phyloP scores from a whole-genome alignment of 1,140 invertebrate genomes.

The Eriosoma lanigerum region DNA sequence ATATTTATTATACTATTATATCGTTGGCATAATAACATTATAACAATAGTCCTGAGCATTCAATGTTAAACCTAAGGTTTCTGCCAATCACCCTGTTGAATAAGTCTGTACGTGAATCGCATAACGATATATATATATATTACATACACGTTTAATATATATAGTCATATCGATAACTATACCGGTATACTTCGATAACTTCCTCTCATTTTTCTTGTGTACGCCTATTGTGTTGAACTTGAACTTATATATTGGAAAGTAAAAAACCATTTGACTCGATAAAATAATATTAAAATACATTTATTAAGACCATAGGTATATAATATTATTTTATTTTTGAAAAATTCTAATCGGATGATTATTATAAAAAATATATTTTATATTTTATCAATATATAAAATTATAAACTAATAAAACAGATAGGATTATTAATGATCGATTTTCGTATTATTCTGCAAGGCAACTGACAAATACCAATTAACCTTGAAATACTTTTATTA shows the following conservation, averaged over 20 bases:
- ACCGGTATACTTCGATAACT: background rate
- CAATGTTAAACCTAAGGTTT: constrained; percentile 8
- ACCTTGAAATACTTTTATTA: constrained; percentile 14
- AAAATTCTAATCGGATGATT: background rate
- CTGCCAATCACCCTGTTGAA: background rate
- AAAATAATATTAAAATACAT: background rate
- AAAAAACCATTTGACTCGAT: too few relatives aligned
- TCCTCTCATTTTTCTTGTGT: too few relatives aligned
- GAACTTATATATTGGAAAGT: background rate
- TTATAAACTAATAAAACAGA: background rate
- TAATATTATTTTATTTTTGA: background rate
- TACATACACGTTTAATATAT: background rate
- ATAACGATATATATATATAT: background rate
- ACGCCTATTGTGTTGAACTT: background rate
- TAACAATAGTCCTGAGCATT: background rate
- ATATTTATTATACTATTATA: too few relatives aligned
- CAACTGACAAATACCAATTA: background rate
- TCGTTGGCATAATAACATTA: background rate
- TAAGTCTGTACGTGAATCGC: background rate
- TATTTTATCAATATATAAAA: background rate
- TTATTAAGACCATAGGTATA: background rate
- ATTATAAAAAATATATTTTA: too few relatives aligned
- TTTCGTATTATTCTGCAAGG: background rate
- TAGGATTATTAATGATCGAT: background rate
- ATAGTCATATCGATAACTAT: too few relatives aligned